These are phyloP conservation scores for Cosmia pyralina DNA, from an alignment of 2,888 invertebrate species.

Conservation along the genomic window DNA sequence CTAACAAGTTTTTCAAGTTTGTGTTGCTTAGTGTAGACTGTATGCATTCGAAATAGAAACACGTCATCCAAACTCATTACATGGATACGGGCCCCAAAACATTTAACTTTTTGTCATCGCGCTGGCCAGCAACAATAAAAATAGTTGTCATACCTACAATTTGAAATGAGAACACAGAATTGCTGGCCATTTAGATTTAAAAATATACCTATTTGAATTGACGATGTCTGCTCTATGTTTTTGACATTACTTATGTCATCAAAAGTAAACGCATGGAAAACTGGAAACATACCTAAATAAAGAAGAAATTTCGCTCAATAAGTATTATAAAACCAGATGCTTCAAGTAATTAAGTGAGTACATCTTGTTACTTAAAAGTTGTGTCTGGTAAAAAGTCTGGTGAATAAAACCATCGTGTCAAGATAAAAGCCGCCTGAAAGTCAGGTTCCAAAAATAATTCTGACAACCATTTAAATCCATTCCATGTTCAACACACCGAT, in stretches of 20 bases:
- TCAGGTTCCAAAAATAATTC: not conserved
- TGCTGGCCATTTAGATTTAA: constrained; percentile 56
- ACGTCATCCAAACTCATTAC: constrained; percentile 65
- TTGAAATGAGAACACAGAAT: constrained; percentile 68
- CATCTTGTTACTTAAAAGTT: not conserved
- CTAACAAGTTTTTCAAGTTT: constrained; percentile 26
- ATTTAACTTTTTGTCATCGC: constrained; percentile 70
- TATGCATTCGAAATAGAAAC: constrained; percentile 52
- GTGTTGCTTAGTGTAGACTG: constrained; percentile 7
- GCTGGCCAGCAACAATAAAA: constrained; percentile 67
- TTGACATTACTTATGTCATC: constrained; percentile 48
- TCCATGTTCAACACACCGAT: constrained; percentile 24
- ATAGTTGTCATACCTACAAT: constrained; percentile 62
- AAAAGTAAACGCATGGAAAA: constrained; percentile 17
- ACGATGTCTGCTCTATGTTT: constrained; percentile 44
- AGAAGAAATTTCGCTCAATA: not conserved
- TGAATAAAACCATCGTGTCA: not conserved
- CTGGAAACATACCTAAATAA: not conserved
- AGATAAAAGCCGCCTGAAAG: not conserved
- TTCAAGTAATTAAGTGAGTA: not conserved
- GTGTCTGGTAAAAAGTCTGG: not conserved
- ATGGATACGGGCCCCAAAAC: constrained; percentile 69
- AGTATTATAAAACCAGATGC: not conserved
- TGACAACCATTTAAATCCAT: constrained; percentile 16
- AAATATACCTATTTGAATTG: constrained; percentile 49